Evolutionary conservation across 35 echinoderm and acorn worm species (phyloP).

Genomic region (Eucidaris tribuloides): DNA sequence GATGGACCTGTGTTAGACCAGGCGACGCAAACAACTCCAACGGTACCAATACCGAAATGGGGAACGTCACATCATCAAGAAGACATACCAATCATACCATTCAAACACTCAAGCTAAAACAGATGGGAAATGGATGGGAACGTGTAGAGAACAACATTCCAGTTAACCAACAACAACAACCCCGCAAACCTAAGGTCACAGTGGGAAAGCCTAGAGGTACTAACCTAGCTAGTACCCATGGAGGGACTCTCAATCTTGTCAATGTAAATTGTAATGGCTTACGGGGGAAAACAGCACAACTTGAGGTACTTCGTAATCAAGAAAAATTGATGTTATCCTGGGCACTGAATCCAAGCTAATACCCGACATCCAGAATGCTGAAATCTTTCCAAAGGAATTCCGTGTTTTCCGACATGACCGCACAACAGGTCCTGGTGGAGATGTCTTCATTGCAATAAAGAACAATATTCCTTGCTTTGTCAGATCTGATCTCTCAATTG

Average conservation of each 20-base stretch:
- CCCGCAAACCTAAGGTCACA: too few relatives aligned
- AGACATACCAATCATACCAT: too few relatives aligned
- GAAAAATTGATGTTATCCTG: background rate
- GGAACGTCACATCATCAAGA: too few relatives aligned
- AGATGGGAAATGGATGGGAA: too few relatives aligned
- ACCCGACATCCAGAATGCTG: background rate
- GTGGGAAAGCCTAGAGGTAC: too few relatives aligned
- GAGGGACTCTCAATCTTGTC: background rate
- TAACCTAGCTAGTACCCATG: background rate
- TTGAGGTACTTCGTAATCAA: background rate
- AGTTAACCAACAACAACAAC: too few relatives aligned
- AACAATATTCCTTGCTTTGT: background rate
- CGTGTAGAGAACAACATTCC: too few relatives aligned
- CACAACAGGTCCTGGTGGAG: background rate
- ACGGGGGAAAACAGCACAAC: background rate
- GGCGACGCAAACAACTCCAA: too few relatives aligned
- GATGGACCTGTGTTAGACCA: too few relatives aligned
- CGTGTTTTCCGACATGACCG: background rate
- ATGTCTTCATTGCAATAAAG: background rate
- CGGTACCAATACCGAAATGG: too few relatives aligned
- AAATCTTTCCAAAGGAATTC: background rate
- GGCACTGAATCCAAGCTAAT: background rate
- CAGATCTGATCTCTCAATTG: background rate
- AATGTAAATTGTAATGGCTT: background rate
- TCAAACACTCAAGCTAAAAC: too few relatives aligned